Evolutionary conservation across 2,888 invertebrate genomes (phyloP).

Genomic region (Torymus texanus): DNA sequence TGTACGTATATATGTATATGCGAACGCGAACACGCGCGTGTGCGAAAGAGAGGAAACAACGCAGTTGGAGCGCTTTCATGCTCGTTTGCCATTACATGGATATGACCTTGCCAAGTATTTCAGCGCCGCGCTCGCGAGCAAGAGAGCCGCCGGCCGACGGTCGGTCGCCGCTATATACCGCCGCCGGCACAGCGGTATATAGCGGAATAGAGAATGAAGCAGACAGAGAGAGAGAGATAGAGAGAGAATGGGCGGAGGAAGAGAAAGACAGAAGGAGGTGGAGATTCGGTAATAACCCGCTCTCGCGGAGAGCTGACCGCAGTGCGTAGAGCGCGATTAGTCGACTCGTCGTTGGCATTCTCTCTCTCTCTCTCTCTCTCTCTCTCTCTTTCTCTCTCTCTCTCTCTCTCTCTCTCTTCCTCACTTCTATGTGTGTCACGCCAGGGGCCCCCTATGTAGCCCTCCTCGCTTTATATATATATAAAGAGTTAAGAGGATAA

Average conservation of each 20-base stretch:
- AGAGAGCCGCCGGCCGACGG: slow-evolving; percentile 38
- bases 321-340: too few relatives aligned
- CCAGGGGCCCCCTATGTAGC: neutral
- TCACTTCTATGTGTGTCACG: neutral
- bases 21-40: too few relatives aligned
- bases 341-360: slow-evolving; percentile 22
- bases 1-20: neutral
- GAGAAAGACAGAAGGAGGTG: too few relatives aligned
- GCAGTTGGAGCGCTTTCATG: slow-evolving; percentile 68
- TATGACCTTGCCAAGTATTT: slow-evolving; percentile 73
- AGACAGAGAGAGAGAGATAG: slow-evolving; percentile 15
- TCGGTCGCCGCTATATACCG: too few relatives aligned
- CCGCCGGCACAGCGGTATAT: too few relatives aligned
- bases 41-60: slow-evolving; percentile 23
- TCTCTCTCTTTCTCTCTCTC: neutral
- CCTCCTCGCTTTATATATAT: too few relatives aligned
- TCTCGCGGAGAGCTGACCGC: too few relatives aligned
- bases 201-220: slow-evolving; percentile 61
- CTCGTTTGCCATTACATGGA: slow-evolving; percentile 69
- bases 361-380: neutral
- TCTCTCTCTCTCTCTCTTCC: too few relatives aligned
- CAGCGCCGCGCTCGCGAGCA: slow-evolving; percentile 50
- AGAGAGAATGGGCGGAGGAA: slow-evolving; percentile 31
- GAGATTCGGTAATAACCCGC: too few relatives aligned
- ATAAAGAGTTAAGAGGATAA: too few relatives aligned